Conservation (phyloP, 2,797 vertebrate genomes). For the Fringilla coelebs region DNA sequence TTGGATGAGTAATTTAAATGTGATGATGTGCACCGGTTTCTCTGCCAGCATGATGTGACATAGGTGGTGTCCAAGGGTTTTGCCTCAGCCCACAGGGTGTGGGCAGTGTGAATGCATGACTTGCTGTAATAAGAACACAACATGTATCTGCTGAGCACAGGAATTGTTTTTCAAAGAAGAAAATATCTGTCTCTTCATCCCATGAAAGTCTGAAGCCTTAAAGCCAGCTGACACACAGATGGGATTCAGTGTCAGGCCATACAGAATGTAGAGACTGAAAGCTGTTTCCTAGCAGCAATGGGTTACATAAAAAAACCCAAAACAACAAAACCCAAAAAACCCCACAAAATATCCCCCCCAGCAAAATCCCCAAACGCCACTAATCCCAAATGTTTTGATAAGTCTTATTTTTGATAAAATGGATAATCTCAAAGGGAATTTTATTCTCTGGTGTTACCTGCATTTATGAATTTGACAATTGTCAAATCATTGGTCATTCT, state of each 20-base stretch:
- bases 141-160: neutral
- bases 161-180: neutral
- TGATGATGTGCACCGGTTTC: neutral
- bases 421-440: neutral
- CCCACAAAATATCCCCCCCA: neutral
- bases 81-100: constrained; percentile 23
- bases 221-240: neutral
- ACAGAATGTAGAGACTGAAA: neutral
- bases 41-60: constrained; percentile 14
- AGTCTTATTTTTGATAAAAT: neutral
- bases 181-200: neutral
- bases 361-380: neutral
- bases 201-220: neutral
- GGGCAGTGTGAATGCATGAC: constrained; percentile 29
- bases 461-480: neutral
- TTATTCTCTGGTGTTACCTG: neutral
- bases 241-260: neutral
- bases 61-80: constrained; percentile 31
- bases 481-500: neutral
- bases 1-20: constrained; percentile 1
- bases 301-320: neutral
- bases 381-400: neutral
- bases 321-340: neutral
- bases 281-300: neutral
- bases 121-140: neutral